Conservation (phyloP, 2,113 vertebrate species). For the Gnathonemus echidnorhynchus region DNA sequence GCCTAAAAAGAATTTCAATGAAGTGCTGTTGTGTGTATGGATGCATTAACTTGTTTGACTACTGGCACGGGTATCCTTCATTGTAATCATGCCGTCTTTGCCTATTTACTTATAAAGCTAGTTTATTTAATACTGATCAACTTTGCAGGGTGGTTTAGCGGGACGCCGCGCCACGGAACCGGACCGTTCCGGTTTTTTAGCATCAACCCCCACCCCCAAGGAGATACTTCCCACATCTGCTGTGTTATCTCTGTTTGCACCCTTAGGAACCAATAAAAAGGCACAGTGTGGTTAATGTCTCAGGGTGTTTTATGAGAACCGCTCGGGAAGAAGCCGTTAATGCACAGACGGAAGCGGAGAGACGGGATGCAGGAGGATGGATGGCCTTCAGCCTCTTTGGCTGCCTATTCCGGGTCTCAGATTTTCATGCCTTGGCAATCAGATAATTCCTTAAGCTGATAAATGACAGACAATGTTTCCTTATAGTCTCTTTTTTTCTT, state of each 20-base stretch:
- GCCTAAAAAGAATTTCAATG: background rate
- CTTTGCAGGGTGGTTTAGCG: background rate
- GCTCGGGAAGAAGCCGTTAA: background rate
- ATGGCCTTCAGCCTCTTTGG: background rate
- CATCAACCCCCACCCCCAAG: background rate
- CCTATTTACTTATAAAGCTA: background rate
- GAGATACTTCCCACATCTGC: slow-evolving; percentile 2
- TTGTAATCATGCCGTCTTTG: background rate
- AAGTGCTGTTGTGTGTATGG: background rate
- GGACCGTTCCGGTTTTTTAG: background rate
- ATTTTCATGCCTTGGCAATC: background rate
- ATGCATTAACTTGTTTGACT: background rate
- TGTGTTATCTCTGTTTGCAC: background rate
- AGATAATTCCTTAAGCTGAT: background rate
- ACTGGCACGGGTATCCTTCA: background rate
- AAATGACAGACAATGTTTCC: background rate
- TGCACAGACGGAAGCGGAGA: background rate
- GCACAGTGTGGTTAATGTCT: background rate
- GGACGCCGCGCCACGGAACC: background rate
- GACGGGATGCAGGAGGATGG: background rate
- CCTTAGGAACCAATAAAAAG: slow-evolving; percentile 2
- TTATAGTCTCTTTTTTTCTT: background rate
- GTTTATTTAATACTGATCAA: background rate
- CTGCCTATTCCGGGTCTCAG: background rate
- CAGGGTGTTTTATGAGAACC: background rate